Base-by-base conservation (phyloP, 2,797 vertebrate species). In the Myotis vivesi region DNA sequence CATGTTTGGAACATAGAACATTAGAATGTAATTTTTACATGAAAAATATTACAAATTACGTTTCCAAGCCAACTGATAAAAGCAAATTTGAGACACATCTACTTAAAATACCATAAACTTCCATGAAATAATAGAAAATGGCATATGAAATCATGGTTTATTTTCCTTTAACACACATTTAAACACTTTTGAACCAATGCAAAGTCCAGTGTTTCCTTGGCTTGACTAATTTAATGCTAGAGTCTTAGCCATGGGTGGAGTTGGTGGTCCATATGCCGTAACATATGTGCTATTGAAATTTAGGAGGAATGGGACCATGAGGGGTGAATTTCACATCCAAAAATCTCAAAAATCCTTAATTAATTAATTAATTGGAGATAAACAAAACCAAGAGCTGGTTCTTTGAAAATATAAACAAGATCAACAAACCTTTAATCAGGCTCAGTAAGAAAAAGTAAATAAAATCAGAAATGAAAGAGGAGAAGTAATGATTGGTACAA, bases 51-150 rank as follows among this genome's bases (percentile, higher is more conserved):
- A 87, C 23, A 88, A 88, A 94, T 91, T 94, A 69, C 19, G 55
- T 82, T 94, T 94, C 53, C 25, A 94, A 72, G 69, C 46, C 87
- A 92, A 84, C 62, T 79, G 49, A 92, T 72, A 96, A 85, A 92
- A 92, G 68, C 59, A 93, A 95, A 96, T 76, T 68, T 77, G 38
- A 94, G 57, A 82, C 36, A 89, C 3, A 38, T 41, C 49, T 62
- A 92, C 81, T 91, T 57, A 28, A 96, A 95, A 89, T 81, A 64
- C 19, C 68, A 87, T 8, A 77, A 51, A 93, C 92, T 89, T 95
- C 41, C 95, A 97, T 87, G 55, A 82, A 95, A 84, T 92, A 82
- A 87, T 33, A 82, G 79, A 86, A 96, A 91, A 80, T 30, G 85
- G 49, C 84, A 89, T 68, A 77, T 82, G 36, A 44, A 85, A 41